phyloP scores from a whole-genome alignment of 1,140 invertebrate genomes.

The Dreissena polymorpha region DNA sequence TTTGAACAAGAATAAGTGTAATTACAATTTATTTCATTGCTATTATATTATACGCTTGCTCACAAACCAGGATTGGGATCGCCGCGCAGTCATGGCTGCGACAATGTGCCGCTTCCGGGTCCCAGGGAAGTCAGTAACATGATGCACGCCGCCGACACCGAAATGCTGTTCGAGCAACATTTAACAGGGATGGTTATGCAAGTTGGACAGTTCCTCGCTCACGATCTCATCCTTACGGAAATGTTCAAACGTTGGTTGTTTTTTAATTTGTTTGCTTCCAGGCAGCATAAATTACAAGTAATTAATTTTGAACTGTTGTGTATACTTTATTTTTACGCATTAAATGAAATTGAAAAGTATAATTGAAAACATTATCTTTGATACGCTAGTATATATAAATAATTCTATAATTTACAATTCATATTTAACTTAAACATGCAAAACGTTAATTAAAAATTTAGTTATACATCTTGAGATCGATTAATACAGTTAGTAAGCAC shows the following conservation, averaged over 20 bases:
- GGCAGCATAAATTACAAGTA: not conserved
- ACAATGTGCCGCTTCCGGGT: slow-evolving; percentile 39
- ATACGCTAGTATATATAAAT: too few relatives aligned
- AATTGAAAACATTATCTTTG: too few relatives aligned
- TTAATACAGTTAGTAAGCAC: too few relatives aligned
- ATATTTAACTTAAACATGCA: too few relatives aligned
- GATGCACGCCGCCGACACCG: not conserved
- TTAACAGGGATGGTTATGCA: slow-evolving; percentile 31
- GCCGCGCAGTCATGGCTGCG: slow-evolving; percentile 19
- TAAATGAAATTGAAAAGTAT: not conserved
- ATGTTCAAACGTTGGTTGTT: slow-evolving; percentile 13
- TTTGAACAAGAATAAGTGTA: too few relatives aligned
- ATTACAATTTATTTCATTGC: too few relatives aligned
- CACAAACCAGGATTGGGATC: not conserved
- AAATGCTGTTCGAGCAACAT: not conserved
- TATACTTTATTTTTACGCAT: not conserved
- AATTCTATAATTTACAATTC: too few relatives aligned
- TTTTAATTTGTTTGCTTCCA: not conserved
- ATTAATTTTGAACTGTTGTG: not conserved
- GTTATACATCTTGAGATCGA: too few relatives aligned
- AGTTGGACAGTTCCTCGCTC: slow-evolving; percentile 43
- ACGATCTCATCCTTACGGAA: slow-evolving; percentile 36
- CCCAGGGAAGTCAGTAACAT: slow-evolving; percentile 42
- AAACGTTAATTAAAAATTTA: too few relatives aligned
- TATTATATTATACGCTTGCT: too few relatives aligned